Percentiles rank a stretch among this genome's conserved stretches.
These are phyloP conservation scores for Platorchestia sp. DNA, from an alignment of 1,140 invertebrate species.

Conservation along the genomic window DNA sequence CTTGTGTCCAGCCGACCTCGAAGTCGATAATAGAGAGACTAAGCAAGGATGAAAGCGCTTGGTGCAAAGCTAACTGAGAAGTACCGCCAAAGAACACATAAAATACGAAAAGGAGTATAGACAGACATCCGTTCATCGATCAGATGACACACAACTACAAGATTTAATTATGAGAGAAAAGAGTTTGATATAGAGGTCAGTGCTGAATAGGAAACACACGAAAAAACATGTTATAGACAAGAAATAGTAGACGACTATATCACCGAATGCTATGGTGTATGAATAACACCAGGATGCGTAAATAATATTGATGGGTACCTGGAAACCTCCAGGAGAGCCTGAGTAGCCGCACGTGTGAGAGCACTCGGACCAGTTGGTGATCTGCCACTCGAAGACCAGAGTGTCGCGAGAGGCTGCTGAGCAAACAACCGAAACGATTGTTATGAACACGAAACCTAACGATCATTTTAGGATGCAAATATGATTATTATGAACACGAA, in stretches of 20 bases:
- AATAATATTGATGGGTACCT: constrained; percentile 37
- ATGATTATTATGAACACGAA: no score
- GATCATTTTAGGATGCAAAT: no score
- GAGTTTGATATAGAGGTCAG: no score
- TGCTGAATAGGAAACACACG: not conserved
- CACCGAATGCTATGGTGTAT: not conserved
- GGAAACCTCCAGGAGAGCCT: constrained; percentile 76
- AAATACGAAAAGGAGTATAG: no score
- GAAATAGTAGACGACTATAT: not conserved
- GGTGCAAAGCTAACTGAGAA: no score
- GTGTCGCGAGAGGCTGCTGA: constrained; percentile 60
- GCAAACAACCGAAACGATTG: not conserved
- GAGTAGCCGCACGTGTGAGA: constrained; percentile 87
- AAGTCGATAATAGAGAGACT: no score
- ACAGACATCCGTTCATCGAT: no score
- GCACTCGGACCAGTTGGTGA: constrained; percentile 88
- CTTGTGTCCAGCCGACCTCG: no score
- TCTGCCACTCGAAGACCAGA: constrained; percentile 82
- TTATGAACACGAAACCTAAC: not conserved
- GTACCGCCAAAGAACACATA: no score
- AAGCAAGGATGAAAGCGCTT: no score
- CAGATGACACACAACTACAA: no score
- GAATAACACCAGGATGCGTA: not conserved
- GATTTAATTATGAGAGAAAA: no score
- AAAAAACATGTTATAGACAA: not conserved